Evolutionary conservation across 2,888 invertebrate genomes (phyloP).

Genomic region (Micropterix aruncella): DNA sequence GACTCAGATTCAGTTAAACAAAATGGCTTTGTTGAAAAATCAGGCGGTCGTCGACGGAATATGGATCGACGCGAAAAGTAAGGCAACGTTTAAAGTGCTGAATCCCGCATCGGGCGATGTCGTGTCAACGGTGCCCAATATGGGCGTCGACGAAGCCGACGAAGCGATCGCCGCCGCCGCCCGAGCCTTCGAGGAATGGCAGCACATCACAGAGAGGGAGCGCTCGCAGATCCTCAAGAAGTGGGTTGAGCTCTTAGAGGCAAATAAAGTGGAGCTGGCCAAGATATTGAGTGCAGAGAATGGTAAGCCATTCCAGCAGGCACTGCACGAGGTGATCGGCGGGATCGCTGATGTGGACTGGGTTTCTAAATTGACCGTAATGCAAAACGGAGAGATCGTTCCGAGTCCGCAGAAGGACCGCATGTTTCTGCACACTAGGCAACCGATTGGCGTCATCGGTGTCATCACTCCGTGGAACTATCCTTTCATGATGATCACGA

Average conservation of each 20-base stretch:
- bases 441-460: conserved; percentile 90
- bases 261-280: conserved; percentile 62
- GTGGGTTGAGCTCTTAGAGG: conserved; percentile 65
- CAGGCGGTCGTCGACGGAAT: conserved; percentile 58
- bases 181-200: conserved; percentile 67
- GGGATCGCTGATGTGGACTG: conserved; percentile 91
- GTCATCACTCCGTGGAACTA: conserved; percentile 94
- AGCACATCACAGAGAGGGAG: conserved; percentile 64
- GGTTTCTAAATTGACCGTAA: conserved; percentile 87
- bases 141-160: conserved; percentile 59
- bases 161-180: conserved; percentile 63
- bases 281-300: conserved; percentile 69
- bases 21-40: conserved; percentile 26
- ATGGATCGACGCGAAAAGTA: conserved; percentile 61
- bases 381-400: conserved; percentile 70
- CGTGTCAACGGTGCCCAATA: conserved; percentile 70
- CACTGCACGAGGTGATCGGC: conserved; percentile 78
- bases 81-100: conserved; percentile 54
- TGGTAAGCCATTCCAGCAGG: conserved; percentile 83
- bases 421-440: conserved; percentile 59
- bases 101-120: conserved; percentile 69
- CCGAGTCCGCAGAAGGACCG: conserved; percentile 56
- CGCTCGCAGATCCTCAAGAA: conserved; percentile 51
- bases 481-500: conserved; percentile 94
- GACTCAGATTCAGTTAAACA: conserved; percentile 10